Evolutionary conservation across 2,888 invertebrate genomes (phyloP).

Genomic region (Drosophila flavopinicola): DNA sequence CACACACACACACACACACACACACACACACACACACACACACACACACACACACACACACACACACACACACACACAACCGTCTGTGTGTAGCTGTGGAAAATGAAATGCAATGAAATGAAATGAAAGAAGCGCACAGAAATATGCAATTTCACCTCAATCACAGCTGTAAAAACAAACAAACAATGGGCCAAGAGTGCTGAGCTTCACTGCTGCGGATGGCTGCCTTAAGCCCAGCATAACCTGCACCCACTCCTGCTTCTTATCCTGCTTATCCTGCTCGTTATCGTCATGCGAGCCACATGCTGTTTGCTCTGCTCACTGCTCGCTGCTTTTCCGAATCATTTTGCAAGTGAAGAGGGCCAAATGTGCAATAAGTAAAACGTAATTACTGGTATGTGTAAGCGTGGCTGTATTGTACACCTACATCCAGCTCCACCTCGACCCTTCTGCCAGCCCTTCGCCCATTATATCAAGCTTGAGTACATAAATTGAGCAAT

Average conservation of each 20-base stretch:
- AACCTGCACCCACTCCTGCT: background rate
- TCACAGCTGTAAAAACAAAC: constrained; percentile 78
- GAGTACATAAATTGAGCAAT: background rate
- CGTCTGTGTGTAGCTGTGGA: constrained; percentile 23
- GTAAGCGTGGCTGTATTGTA: background rate
- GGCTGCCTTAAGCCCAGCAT: background rate
- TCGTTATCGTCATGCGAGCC: constrained; percentile 41
- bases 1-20: constrained; percentile 7
- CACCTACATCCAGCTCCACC: background rate
- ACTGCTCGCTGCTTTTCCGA: constrained; percentile 10
- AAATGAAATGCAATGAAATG: constrained; percentile 65
- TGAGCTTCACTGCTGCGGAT: constrained; percentile 27
- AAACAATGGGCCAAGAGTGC: constrained; percentile 62
- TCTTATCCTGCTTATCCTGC: constrained; percentile 29
- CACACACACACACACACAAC: constrained; percentile 7
- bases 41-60: constrained; percentile 1
- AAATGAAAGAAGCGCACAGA: constrained; percentile 69
- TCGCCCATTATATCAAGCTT: background rate
- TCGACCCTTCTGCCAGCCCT: too few relatives aligned
- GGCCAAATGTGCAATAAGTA: constrained; percentile 32
- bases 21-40: constrained; percentile 11
- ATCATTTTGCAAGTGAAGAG: constrained; percentile 26
- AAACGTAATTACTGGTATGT: constrained; percentile 46
- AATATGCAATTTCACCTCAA: constrained; percentile 80
- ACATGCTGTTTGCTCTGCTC: constrained; percentile 55